Base-by-base conservation (phyloP, 2,888 invertebrate species). In the Pterostichus niger region DNA sequence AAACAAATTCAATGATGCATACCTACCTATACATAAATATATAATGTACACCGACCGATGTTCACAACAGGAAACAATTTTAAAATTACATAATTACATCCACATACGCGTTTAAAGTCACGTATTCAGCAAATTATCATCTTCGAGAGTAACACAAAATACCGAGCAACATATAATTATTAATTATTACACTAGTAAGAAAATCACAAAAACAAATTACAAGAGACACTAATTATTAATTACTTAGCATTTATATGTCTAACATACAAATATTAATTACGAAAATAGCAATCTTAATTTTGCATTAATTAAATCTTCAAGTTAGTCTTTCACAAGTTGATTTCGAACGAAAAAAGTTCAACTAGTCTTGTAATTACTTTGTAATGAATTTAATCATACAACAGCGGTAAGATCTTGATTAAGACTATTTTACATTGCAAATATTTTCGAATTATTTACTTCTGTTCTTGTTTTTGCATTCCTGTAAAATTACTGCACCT, bases 261-360 rank as follows among this genome's bases (percentile, higher is more conserved):
- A 71, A 71, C 68, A 40, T 71, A 71, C 17, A 71, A 71, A 71
- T 71, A 71, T 71, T 71, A 71, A 71, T 71, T 44, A 71, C 68
- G 15, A 17, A 71, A 71, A 40, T n/a, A 40, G 68, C 40, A 71
- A 71, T 71, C 44, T 44, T 44, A 71, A 71, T 71, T 17, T 44
- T 17, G 9, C 44, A 71, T 13, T 44, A 71, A 71, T 71, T 71
- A 64, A 35, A 40, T 24, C 44, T 17, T 10, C 9, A 17, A 44
- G 44, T 40, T 71, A 44, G 0, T n/a, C 17, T 40, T 44, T 71
- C 44, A 24, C 17, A 44, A 49, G 68, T 44, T 71, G 9, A 17
- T 17, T 56, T 17, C 17, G 0, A 56, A 17, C 6, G 44, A 10
- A 71, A 71, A 71, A 71, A 71, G 17, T 10, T 13, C 13, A 71